Base-by-base conservation (phyloP, 2,888 invertebrate genomes). In the Pollenia griseotomentosa region DNA sequence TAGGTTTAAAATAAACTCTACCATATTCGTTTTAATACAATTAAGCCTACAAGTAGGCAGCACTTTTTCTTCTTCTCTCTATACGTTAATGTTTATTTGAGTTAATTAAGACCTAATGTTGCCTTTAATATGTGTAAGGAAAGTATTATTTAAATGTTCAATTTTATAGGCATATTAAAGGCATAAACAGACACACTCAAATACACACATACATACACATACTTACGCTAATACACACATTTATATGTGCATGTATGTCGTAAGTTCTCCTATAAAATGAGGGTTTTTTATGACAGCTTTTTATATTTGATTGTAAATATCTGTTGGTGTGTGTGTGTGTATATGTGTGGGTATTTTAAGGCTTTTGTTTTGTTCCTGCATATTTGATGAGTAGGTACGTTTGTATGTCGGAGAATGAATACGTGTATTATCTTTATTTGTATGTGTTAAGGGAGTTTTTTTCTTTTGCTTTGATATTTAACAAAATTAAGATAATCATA, bases 401-500 rank as follows among this genome's bases (percentile, higher is more conserved):
- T 23, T 23, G 23, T 23, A 33, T 77, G 65, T 63, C 2, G 40
- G 40, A 19, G 48, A 61, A 55, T 14, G 9, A 23, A 16, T 4
- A 42, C 63, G 51, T 63, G 51, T 63, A 12, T 51, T 33, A 53
- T 44, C 46, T 44, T 78, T 16, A 19, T 59, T 68, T 48, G 46
- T 55, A 16, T 59, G 12, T 65, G 23, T 14, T 42, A 33, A 33
- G 33, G 33, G 33, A 33, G 33, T 33, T 23, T 44, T n/a, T 33
- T 40, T 16, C n/a, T 71, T 63, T 74, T 65, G 14, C 42, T 70
- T 75, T 42, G 61, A 57, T 83, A 65, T 70, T 57, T 78, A 65
- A 78, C n/a, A 48, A 73, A 84, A 84, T 70, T 77, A 75, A 77
- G 61, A 63, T 77, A 77, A 70, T 77, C 63, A 46, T 23, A 42